Conservation (phyloP, 2,888 invertebrate species). For the Ormyrus nitidulus region DNA sequence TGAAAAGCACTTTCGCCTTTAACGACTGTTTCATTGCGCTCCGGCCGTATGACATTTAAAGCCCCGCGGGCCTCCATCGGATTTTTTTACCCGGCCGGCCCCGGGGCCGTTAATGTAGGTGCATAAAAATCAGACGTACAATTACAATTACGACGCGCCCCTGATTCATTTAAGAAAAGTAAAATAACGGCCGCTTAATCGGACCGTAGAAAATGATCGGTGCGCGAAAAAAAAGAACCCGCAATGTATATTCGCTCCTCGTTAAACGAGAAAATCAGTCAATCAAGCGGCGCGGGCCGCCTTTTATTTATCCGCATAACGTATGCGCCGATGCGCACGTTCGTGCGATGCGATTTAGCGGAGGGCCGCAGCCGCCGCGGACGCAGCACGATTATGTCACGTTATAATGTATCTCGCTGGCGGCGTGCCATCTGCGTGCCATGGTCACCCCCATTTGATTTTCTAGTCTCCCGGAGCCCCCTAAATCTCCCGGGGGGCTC, state of each 20-base stretch:
- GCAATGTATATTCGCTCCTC: neutral
- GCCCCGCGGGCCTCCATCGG: neutral
- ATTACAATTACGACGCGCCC: neutral
- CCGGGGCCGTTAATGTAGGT: slow-evolving; percentile 11
- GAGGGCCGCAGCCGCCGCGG: slow-evolving; percentile 58
- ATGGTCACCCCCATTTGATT: slow-evolving; percentile 14
- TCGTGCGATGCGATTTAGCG: slow-evolving; percentile 28
- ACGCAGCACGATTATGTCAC: slow-evolving; percentile 70
- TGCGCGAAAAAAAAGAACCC: too few species aligned
- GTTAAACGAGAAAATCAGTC: too few species aligned
- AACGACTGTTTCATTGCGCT: slow-evolving; percentile 16
- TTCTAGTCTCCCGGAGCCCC: slow-evolving; percentile 3
- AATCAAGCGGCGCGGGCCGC: neutral
- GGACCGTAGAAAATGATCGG: too few species aligned
- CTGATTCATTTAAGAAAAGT: too few species aligned
- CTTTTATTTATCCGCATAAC: slow-evolving; percentile 45
- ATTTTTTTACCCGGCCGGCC: neutral
- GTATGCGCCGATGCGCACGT: slow-evolving; percentile 36
- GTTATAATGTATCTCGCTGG: slow-evolving; percentile 69
- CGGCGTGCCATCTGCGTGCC: slow-evolving; percentile 64
- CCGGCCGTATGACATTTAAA: slow-evolving; percentile 16
- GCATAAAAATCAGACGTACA: slow-evolving; percentile 21
- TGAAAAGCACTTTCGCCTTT: neutral
- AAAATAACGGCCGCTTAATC: too few species aligned
- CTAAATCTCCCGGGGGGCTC: slow-evolving; percentile 7